A percentile compares a stretch with the other conserved stretches of the same genome.
Conservation (phyloP, 2,888 invertebrate species). For the Laspeyria flexula region DNA sequence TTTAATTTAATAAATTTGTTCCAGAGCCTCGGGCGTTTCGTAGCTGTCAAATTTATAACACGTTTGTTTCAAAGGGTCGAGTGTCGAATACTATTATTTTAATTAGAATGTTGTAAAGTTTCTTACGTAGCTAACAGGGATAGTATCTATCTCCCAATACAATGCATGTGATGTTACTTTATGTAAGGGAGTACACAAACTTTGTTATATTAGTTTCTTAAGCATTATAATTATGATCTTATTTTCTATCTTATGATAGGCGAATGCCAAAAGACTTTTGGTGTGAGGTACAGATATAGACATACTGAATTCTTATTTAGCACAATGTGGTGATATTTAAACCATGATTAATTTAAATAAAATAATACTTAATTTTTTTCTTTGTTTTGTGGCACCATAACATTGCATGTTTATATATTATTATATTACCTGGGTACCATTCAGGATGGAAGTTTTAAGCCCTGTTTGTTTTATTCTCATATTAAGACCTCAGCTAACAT, state of each 20-base stretch:
- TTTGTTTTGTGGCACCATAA: not conserved
- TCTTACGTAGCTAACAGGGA: conserved; percentile 25
- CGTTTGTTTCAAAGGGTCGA: conserved; percentile 25
- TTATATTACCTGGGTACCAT: no score
- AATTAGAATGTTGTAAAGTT: conserved; percentile 23
- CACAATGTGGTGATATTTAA: not conserved
- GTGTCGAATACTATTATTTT: conserved; percentile 33
- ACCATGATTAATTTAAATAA: not conserved
- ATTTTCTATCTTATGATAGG: not conserved
- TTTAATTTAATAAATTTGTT: no score
- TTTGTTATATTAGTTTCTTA: not conserved
- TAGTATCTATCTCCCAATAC: conserved; percentile 43
- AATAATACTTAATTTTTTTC: not conserved
- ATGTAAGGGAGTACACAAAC: not conserved
- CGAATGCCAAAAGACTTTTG: not conserved
- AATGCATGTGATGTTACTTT: conserved; percentile 13
- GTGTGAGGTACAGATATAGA: not conserved
- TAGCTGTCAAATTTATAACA: conserved; percentile 7
- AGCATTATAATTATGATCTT: not conserved
- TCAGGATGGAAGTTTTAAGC: no score
- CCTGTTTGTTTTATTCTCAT: no score
- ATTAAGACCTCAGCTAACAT: no score
- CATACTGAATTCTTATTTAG: not conserved
- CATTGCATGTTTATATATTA: no score
- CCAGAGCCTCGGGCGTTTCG: not conserved